Base-by-base conservation (phyloP, 1,140 invertebrate species). In the Drosophila quadrilineata region DNA sequence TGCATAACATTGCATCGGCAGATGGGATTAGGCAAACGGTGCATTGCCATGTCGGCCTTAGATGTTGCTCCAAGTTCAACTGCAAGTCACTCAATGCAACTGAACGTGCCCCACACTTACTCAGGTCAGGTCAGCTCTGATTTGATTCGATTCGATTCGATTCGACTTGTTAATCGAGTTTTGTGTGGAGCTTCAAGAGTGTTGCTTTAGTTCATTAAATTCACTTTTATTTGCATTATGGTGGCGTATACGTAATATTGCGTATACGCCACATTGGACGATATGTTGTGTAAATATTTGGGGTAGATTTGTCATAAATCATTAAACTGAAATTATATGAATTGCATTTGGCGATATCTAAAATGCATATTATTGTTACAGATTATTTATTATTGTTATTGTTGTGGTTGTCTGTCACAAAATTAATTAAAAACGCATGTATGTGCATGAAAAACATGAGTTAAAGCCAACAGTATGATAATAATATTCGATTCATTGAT, bases 401-500 rank as follows among this genome's bases (percentile, higher is more conserved):
- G 10, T 12, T 26, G n/a, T 9, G 2, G 28, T 12, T 3, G 17
- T 2, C 6, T 9, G 6, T 36, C n/a, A 9, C 8, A 36, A 17
- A 29, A n/a, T 21, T 33, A 21, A 35, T 35, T 35, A 12, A 21
- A 21, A 9, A 28, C 14, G 26, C 14, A 9, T 2, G 5, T 28
- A 43, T 1, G n/a, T n/a, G n/a, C n/a, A n/a, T n/a, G n/a, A n/a
- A 19, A 1, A 8, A 6, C 14, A 17, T n/a, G n/a, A n/a, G n/a
- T n/a, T n/a, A 43, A 14, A 8, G 28, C 19, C 59, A 66, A 46
- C 62, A 38, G 46, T 22, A 24, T 6, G 26, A 48, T 29, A 45
- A 54, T 10, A 26, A 38, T 58, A 53, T 76, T 65, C 33, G 41
- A 29, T 36, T 65, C 48, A 33, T 33, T n/a, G n/a, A n/a, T n/a